These are phyloP conservation scores for Carapus acus DNA, from an alignment of 2,797 vertebrate genomes.

Conservation along the genomic window DNA sequence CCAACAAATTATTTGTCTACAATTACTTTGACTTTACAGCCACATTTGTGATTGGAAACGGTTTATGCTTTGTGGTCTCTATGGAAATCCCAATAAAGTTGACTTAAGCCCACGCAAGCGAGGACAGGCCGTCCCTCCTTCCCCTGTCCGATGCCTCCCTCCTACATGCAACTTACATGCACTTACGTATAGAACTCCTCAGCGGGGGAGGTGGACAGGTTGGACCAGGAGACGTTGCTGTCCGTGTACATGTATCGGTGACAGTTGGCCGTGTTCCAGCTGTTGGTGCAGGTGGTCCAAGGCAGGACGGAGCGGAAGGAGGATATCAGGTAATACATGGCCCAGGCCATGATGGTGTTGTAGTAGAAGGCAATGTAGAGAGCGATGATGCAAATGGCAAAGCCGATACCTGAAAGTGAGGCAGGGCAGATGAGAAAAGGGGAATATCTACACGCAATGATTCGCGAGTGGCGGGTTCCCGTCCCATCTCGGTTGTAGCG, in stretches of 20 bases:
- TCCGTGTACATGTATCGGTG: conserved; percentile 84
- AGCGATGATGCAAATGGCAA: conserved; percentile 94
- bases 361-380: conserved; percentile 98
- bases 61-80: no score
- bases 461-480: neutral
- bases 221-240: conserved; percentile 83
- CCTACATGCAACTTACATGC: conserved; percentile 73
- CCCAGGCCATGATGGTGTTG: conserved; percentile 99
- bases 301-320: conserved; percentile 86
- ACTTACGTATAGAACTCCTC: conserved; percentile 99
- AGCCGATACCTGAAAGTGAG: conserved; percentile 83
- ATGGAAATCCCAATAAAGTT: conserved; percentile 11
- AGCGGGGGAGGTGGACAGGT: conserved; percentile 85
- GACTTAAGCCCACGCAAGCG: conserved; percentile 16
- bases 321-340: conserved; percentile 93
- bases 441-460: neutral
- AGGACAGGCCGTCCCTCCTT: conserved; percentile 5
- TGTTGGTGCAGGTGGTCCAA: conserved; percentile 89
- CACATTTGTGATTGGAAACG: no score
- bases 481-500: neutral
- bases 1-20: no score
- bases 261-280: conserved; percentile 94
- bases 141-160: conserved; percentile 7
- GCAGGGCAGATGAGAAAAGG: neutral
- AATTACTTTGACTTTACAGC: no score